Percentiles rank a stretch among this genome's conserved stretches.
Conservation (phyloP, 2,113 vertebrate genomes). For the Hydrolagus affinis region DNA sequence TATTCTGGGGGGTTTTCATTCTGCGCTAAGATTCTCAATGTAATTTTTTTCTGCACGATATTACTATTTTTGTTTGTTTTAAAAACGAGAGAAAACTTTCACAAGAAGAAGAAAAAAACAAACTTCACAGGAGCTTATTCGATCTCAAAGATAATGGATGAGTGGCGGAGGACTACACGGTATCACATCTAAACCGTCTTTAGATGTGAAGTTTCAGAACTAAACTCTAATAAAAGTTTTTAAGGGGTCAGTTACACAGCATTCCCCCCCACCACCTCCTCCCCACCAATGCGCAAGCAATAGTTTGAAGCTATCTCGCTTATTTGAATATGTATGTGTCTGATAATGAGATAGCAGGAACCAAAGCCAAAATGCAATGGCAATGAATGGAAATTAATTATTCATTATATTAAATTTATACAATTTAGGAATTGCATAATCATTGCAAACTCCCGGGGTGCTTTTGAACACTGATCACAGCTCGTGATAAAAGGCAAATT, state of each 20-base stretch:
- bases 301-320: neutral
- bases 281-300: too few relatives aligned
- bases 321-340: neutral
- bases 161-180: neutral
- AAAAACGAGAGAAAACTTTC: too few relatives aligned
- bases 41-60: too few relatives aligned
- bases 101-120: too few relatives aligned
- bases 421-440: neutral
- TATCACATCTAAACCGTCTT: neutral
- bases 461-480: neutral
- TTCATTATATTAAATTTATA: neutral
- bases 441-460: neutral
- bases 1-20: too few relatives aligned
- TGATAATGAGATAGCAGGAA: neutral
- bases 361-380: neutral
- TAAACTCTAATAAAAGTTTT: too few relatives aligned
- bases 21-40: too few relatives aligned
- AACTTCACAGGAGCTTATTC: too few relatives aligned
- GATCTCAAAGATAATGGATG: neutral
- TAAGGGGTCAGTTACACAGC: neutral
- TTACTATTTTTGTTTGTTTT: too few relatives aligned
- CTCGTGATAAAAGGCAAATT: neutral
- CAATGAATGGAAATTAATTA: neutral
- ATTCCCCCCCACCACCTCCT: too few relatives aligned
- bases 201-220: too few relatives aligned